phyloP scores from a whole-genome alignment of 92 coral and sea anemone genomes.

The Palythoa grandiflora region DNA sequence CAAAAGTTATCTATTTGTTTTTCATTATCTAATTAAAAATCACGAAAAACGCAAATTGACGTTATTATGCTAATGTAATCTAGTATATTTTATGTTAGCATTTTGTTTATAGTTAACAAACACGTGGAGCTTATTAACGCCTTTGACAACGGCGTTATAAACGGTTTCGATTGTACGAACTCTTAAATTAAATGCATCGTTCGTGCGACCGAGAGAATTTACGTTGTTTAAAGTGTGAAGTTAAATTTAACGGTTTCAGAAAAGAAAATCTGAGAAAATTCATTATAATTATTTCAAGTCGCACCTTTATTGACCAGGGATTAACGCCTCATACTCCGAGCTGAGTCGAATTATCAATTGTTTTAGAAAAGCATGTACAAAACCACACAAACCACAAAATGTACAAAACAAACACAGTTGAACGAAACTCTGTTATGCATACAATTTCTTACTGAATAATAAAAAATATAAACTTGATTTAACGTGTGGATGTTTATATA shows the following conservation, averaged over 20 bases:
- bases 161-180: neutral
- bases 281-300: neutral
- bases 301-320: neutral
- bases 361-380: neutral
- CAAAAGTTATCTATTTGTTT: neutral
- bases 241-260: neutral
- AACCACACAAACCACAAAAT: neutral
- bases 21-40: neutral
- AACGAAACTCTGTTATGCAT: neutral
- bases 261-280: neutral
- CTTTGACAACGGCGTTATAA: neutral
- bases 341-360: neutral
- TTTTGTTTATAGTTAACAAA: neutral
- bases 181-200: neutral
- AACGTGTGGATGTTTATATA: slow-evolving; percentile 12
- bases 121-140: neutral
- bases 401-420: neutral
- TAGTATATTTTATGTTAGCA: neutral
- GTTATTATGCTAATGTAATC: neutral
- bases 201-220: neutral
- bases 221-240: neutral
- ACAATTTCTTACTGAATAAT: neutral
- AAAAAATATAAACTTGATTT: neutral
- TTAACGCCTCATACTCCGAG: neutral
- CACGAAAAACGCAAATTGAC: neutral